Evolutionary conservation across 92 coral and sea anemone genomes (phyloP), one percentile per base, ranked within the genome.

Genomic region (Isaurus tuberculatus): DNA sequence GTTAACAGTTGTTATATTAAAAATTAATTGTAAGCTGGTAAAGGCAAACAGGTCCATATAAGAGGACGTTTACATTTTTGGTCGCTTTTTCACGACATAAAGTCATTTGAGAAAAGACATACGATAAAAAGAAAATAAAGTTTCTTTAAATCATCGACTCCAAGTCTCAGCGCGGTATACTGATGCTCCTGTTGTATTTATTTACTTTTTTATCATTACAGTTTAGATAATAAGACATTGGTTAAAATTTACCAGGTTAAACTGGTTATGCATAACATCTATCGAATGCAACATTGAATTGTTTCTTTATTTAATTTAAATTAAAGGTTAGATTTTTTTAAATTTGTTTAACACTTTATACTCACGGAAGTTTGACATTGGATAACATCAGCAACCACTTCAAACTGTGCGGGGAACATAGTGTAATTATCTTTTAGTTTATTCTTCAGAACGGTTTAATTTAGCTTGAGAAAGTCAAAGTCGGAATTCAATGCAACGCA

Each of bases 321-420:
- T 11, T 17, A 70, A 44, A 42, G 63, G 64, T 88, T 65, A 74
- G 23, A 2, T 68, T 64, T 30, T 4, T 49, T 26, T 64, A 28
- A 23, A n/a, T 32, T 20, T 51, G 34, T 75, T 70, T 57, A 37
- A 53, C 46, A 57, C 40, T 78, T 77, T 86, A 60, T 77, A 94
- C 98, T 93, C 92, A 93, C 97, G 25, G 82, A 61, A 16, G 79
- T 89, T 65, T 79, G 58, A 71, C 83, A 91, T 68, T 91, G 91
- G 28, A 89, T 84, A 51, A 94, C 98, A 46, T 79, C 93, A 11
- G 95, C 94, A 68, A 94, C 98, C 91, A 94, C 78, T 48, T 86
- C 93, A 87, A 79, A 94, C 98, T 94, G 95, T 73, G 34, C 42
- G 6, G 66, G 87, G 89, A 86, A 86, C 65, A 58, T 26, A 31